Percentiles rank a stretch among this genome's conserved stretches.
phyloP scores from a whole-genome alignment of 2,113 vertebrate species.

The Stegastes partitus region DNA sequence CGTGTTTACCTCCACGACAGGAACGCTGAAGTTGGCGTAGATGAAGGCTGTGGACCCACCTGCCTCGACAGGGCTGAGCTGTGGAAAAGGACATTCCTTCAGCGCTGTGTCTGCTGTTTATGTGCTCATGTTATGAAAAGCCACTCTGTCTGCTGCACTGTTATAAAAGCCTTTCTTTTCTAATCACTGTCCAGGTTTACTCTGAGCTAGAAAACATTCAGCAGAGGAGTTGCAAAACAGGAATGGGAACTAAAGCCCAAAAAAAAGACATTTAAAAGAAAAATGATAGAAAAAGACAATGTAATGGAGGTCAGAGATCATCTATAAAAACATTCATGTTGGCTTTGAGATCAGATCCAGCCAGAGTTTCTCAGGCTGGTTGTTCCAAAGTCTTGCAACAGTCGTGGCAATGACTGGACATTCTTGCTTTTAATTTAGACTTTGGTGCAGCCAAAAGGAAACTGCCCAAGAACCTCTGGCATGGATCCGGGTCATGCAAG shows the following conservation, averaged over 20 bases:
- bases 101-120: slow-evolving; percentile 58
- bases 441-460: slow-evolving; percentile 22
- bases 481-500: neutral
- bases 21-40: slow-evolving; percentile 92
- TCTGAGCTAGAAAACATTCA: neutral
- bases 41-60: slow-evolving; percentile 94
- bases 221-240: neutral
- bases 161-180: slow-evolving; percentile 23
- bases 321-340: slow-evolving; percentile 21
- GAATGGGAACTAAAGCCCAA: neutral
- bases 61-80: slow-evolving; percentile 93
- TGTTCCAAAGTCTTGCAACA: slow-evolving; percentile 32
- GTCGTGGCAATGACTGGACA: slow-evolving; percentile 11
- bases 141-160: slow-evolving; percentile 17
- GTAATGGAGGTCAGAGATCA: slow-evolving; percentile 2
- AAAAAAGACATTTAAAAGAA: neutral
- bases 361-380: slow-evolving; percentile 13
- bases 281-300: neutral
- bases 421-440: slow-evolving; percentile 45
- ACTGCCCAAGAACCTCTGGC: slow-evolving; percentile 24
- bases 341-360: slow-evolving; percentile 6
- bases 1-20: slow-evolving; percentile 90
- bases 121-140: slow-evolving; percentile 37
- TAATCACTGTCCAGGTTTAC: neutral
- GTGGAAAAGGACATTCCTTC: slow-evolving; percentile 71